A percentile compares a stretch with the other conserved stretches of the same genome.
phyloP scores from a whole-genome alignment of 2,888 invertebrate genomes.

The Shargacucullia verbasci region DNA sequence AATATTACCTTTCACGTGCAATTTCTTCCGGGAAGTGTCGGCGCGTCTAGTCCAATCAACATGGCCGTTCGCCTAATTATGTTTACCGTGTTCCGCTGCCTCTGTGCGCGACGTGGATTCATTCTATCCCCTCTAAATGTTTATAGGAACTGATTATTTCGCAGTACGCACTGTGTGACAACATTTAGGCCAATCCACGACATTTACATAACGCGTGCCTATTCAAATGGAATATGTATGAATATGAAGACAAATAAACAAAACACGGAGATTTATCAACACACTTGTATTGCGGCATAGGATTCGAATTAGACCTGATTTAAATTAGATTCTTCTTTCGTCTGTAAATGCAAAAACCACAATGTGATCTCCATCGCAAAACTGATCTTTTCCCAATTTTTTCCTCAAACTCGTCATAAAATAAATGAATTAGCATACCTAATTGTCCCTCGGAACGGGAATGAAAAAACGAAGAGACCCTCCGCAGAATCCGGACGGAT shows the following conservation, averaged over 20 bases:
- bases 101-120: constrained; percentile 62
- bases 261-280: constrained; percentile 39
- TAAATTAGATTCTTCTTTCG: constrained; percentile 34
- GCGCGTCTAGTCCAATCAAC: constrained; percentile 77
- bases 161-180: constrained; percentile 50
- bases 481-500: constrained; percentile 74
- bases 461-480: constrained; percentile 79
- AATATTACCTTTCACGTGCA: constrained; percentile 76
- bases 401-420: constrained; percentile 78
- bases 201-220: constrained; percentile 50
- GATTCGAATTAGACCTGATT: constrained; percentile 33
- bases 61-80: constrained; percentile 77
- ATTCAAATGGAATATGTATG: constrained; percentile 48
- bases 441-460: constrained; percentile 82
- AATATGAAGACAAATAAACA: constrained; percentile 39
- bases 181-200: constrained; percentile 44
- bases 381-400: constrained; percentile 74
- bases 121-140: constrained; percentile 67
- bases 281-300: constrained; percentile 19
- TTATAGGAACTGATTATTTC: constrained; percentile 65
- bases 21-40: constrained; percentile 73
- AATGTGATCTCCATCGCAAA: constrained; percentile 70
- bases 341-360: constrained; percentile 43
- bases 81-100: constrained; percentile 75
- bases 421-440: constrained; percentile 86